phyloP scores from a whole-genome alignment of 1,140 invertebrate species.

The Cylas formicarius region DNA sequence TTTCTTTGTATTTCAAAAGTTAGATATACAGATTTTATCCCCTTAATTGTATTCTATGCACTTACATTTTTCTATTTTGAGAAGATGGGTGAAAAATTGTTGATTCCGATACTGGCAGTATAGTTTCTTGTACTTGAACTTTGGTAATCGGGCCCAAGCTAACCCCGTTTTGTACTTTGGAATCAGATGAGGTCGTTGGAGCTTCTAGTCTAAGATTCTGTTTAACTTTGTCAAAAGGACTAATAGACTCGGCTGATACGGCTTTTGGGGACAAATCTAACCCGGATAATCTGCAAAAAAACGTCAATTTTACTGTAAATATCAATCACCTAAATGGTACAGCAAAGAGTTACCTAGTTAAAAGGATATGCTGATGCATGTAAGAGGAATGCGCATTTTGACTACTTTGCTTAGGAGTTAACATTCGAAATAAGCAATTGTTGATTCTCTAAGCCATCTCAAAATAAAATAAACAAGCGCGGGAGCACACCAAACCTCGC shows the following conservation, averaged over 20 bases:
- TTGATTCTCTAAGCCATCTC: constrained; percentile 18
- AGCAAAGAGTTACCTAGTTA: constrained; percentile 33
- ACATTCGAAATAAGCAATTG: constrained; percentile 26
- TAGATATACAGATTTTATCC: too few relatives aligned
- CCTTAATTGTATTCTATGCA: too few relatives aligned
- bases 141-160: constrained; percentile 20
- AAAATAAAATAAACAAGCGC: too few relatives aligned
- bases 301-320: constrained; percentile 1
- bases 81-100: constrained; percentile 26
- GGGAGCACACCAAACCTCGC: too few relatives aligned
- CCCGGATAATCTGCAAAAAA: constrained; percentile 34
- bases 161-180: constrained; percentile 25
- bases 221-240: constrained; percentile 35
- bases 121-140: constrained; percentile 28
- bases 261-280: constrained; percentile 38
- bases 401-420: constrained; percentile 29
- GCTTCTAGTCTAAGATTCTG: constrained; percentile 28
- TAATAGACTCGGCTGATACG: constrained; percentile 24
- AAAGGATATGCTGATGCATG: constrained; percentile 41
- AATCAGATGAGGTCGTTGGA: constrained; percentile 6
- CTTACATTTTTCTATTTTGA: constrained; percentile 36
- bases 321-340: constrained; percentile 7
- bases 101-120: constrained; percentile 31
- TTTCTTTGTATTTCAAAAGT: too few relatives aligned
- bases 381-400: constrained; percentile 36